Conservation (phyloP, 2,113 vertebrate species). For the Gopherus evgoodei region DNA sequence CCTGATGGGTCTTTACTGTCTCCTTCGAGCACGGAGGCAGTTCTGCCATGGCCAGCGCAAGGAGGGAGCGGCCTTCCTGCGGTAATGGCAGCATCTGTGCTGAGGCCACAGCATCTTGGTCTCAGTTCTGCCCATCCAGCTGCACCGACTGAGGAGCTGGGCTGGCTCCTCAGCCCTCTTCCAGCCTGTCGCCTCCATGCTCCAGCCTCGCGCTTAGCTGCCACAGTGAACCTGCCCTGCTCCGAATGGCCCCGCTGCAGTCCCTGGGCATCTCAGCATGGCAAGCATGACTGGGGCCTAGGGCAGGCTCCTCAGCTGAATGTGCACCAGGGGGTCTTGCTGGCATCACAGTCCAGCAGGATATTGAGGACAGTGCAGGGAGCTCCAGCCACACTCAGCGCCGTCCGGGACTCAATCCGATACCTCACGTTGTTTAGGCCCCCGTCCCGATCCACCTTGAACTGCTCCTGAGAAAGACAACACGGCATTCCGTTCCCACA, state of each 20-base stretch:
- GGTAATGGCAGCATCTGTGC: neutral
- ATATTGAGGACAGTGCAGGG: constrained; percentile 91
- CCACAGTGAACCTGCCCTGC: constrained; percentile 27
- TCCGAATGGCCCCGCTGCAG: neutral
- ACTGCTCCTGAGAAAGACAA: constrained; percentile 88
- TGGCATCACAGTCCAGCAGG: constrained; percentile 89
- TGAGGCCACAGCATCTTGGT: neutral
- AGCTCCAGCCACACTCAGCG: constrained; percentile 88
- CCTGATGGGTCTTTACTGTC: constrained; percentile 65
- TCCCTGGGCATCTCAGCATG: neutral
- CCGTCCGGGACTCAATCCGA: constrained; percentile 87
- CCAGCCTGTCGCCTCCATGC: neutral
- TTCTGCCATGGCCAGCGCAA: constrained; percentile 28
- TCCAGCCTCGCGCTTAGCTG: neutral
- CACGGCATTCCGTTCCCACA: neutral
- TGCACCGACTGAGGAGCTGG: neutral
- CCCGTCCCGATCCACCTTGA: constrained; percentile 94
- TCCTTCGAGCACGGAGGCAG: constrained; percentile 16
- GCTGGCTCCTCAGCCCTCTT: neutral
- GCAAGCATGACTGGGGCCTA: accelerated
- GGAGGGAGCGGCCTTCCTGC: neutral
- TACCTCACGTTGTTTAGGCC: constrained; percentile 92
- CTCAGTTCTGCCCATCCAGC: neutral
- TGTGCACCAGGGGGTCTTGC: constrained; percentile 91
- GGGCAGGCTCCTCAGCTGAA: constrained; percentile 76